Conservation (phyloP, 1,140 invertebrate genomes). For the Matsumurasca onukii region DNA sequence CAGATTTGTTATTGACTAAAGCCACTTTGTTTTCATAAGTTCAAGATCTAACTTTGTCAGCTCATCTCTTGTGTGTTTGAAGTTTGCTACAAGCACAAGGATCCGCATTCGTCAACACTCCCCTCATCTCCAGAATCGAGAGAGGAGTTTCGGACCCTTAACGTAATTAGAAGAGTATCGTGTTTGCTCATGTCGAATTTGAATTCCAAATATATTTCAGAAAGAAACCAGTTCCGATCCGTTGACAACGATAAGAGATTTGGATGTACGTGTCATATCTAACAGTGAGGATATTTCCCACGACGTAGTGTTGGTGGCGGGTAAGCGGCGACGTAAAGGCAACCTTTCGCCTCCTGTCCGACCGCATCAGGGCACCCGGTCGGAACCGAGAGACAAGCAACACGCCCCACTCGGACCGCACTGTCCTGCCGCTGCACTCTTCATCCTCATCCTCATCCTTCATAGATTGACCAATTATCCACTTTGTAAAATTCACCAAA, state of each 20-base stretch:
- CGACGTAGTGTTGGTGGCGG: background rate
- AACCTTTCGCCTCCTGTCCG: constrained; percentile 15
- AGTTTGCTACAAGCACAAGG: no score
- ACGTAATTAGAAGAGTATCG: constrained; percentile 10
- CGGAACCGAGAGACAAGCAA: background rate
- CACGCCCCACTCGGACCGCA: background rate
- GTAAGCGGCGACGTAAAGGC: constrained; percentile 9
- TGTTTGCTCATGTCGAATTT: constrained; percentile 20
- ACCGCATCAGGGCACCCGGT: background rate
- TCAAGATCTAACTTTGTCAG: no score
- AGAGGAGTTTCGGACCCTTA: no score
- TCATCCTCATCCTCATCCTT: no score
- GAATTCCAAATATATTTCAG: constrained; percentile 20
- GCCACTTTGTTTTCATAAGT: no score
- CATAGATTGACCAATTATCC: no score
- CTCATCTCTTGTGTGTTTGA: no score
- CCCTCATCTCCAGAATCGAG: no score
- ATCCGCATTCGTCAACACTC: no score
- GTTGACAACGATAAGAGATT: constrained; percentile 17
- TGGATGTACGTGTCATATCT: constrained; percentile 24
- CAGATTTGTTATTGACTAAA: no score
- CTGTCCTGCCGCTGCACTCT: no score
- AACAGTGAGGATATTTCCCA: constrained; percentile 16
- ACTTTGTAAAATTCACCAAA: no score
- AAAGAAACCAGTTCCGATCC: constrained; percentile 8